These are phyloP conservation scores for Eristalis tenax DNA, from an alignment of 2,888 invertebrate genomes.

Conservation along the genomic window DNA sequence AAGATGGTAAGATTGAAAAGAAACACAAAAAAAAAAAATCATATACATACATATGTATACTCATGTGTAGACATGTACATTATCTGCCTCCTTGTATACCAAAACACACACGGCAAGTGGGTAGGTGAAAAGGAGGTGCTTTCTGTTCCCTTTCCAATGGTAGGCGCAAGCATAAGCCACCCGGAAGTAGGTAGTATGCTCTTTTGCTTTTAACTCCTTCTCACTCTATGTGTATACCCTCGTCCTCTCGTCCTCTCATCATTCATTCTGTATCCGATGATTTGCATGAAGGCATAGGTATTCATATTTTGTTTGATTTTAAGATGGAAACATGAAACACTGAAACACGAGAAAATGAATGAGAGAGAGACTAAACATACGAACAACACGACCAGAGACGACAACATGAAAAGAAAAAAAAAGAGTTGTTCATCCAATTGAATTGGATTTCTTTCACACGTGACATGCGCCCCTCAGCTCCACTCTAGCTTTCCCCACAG, in stretches of 20 bases:
- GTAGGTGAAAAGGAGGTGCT: slow-evolving; percentile 13
- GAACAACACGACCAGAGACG: slow-evolving; percentile 27
- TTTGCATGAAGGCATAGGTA: slow-evolving; percentile 62
- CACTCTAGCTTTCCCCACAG: slow-evolving; percentile 38
- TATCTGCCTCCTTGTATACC: slow-evolving; percentile 12
- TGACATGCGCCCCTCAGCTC: slow-evolving; percentile 67
- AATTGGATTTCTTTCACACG: slow-evolving; percentile 56
- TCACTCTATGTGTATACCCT: not conserved
- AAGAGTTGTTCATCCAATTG: slow-evolving; percentile 48
- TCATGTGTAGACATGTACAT: not conserved
- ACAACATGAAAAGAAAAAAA: slow-evolving; percentile 4
- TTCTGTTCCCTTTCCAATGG: slow-evolving; percentile 22
- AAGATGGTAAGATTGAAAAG: slow-evolving; percentile 29
- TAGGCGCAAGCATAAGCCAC: slow-evolving; percentile 44
- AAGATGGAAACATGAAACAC: slow-evolving; percentile 50
- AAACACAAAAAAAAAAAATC: not conserved
- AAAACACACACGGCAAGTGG: slow-evolving; percentile 36
- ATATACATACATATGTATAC: not conserved
- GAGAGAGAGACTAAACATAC: slow-evolving; percentile 27
- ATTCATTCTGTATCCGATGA: slow-evolving; percentile 49
- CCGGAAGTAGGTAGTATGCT: slow-evolving; percentile 61
- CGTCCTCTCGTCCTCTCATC: not conserved
- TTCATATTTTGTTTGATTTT: slow-evolving; percentile 65
- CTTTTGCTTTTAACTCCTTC: slow-evolving; percentile 46
- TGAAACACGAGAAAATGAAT: slow-evolving; percentile 20